Evolutionary conservation across 2,888 invertebrate genomes (phyloP).

Genomic region (Meteorus colon): DNA sequence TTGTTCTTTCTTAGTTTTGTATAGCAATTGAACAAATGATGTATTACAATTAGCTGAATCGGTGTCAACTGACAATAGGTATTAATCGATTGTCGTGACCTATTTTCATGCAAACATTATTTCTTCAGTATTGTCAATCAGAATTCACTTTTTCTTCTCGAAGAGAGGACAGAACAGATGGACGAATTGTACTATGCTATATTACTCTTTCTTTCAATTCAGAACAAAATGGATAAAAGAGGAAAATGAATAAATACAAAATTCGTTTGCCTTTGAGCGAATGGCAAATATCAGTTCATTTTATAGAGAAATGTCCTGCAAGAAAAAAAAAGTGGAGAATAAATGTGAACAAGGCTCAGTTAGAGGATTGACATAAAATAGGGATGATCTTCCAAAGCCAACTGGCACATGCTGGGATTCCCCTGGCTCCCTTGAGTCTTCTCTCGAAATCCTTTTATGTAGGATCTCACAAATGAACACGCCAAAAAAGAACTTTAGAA

Average conservation of each 20-base stretch:
- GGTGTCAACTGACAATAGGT: neutral
- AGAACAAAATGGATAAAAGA: neutral
- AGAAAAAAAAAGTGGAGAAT: conserved; percentile 3
- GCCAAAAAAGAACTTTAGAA: neutral
- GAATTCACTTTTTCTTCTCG: neutral
- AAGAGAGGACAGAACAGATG: neutral
- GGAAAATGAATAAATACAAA: conserved; percentile 1
- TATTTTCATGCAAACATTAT: neutral
- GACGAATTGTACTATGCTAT: neutral
- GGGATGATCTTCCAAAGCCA: conserved; percentile 27
- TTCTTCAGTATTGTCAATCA: neutral
- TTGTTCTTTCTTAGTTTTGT: too few species aligned
- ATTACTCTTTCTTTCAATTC: neutral
- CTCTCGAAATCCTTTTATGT: conserved; percentile 23
- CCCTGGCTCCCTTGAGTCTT: conserved; percentile 21
- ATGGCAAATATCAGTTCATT: conserved; percentile 9
- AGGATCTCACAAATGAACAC: conserved; percentile 20
- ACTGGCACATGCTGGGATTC: conserved; percentile 29
- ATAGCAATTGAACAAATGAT: neutral
- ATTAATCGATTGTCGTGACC: neutral
- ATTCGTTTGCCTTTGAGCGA: conserved; percentile 11
- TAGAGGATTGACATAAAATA: conserved; percentile 5
- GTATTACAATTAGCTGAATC: neutral
- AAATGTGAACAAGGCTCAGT: conserved; percentile 6
- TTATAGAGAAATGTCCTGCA: conserved; percentile 18